Conservation (phyloP, 92 coral and sea anemone genomes). For the Epizoanthus illoricatus region DNA sequence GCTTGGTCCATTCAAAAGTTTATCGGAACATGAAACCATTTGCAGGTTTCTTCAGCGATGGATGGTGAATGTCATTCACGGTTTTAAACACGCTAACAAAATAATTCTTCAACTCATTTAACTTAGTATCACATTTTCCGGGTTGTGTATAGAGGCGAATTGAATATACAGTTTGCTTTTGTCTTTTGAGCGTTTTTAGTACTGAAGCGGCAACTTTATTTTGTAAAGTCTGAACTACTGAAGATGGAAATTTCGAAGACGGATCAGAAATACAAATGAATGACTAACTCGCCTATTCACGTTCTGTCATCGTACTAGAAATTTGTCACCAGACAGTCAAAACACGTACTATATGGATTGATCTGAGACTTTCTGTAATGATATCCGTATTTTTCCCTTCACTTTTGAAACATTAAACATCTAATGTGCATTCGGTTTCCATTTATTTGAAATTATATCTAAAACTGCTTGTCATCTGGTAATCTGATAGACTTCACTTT, state of each 20-base stretch:
- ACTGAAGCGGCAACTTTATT: neutral
- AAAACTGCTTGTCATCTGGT: too few relatives aligned
- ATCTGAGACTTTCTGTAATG: neutral
- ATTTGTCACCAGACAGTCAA: neutral
- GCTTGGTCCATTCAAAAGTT: neutral
- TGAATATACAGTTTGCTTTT: conserved; percentile 12
- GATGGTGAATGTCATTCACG: neutral
- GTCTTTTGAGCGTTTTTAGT: neutral
- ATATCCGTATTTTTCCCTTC: neutral
- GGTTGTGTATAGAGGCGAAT: conserved; percentile 1
- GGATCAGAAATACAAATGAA: neutral
- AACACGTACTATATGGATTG: neutral
- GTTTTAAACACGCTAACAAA: neutral
- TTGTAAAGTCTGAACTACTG: neutral
- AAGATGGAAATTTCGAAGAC: conserved; percentile 11
- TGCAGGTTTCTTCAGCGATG: too few relatives aligned
- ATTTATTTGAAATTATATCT: too few relatives aligned
- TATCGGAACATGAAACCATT: neutral
- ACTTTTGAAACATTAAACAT: neutral
- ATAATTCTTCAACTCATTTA: neutral
- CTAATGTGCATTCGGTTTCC: too few relatives aligned
- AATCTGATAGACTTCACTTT: too few relatives aligned
- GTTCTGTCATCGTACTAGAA: neutral
- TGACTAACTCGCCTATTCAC: neutral
- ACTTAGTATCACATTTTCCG: neutral